These are phyloP conservation scores for Oreotrochilus melanogaster DNA, from an alignment of 2,113 vertebrate species.

Conservation along the genomic window DNA sequence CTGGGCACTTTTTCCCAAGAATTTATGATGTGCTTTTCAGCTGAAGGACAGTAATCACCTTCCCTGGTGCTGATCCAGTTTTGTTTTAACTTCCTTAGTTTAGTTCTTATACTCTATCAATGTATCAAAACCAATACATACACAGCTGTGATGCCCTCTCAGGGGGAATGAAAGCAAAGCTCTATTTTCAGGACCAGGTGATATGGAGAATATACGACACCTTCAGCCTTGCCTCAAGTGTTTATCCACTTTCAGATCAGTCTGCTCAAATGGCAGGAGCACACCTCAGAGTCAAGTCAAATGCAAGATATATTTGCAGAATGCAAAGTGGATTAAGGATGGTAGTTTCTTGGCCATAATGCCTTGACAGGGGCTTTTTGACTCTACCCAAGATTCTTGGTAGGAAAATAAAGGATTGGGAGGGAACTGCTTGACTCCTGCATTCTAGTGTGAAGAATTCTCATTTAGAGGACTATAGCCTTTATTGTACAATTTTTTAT, in stretches of 20 bases:
- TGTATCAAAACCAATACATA: neutral
- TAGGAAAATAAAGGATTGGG: neutral
- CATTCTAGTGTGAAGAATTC: neutral
- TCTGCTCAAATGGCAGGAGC: neutral
- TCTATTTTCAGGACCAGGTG: neutral
- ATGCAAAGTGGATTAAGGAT: neutral
- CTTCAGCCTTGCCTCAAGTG: neutral
- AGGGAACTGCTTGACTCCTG: neutral
- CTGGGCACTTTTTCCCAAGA: neutral
- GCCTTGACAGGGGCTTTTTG: neutral
- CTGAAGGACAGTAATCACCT: neutral
- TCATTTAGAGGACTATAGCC: neutral
- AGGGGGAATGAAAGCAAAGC: neutral
- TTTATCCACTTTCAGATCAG: accelerated
- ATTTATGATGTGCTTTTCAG: neutral
- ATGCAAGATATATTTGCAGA: neutral
- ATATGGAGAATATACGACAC: too few relatives aligned
- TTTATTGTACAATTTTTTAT: neutral
- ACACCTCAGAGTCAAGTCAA: neutral
- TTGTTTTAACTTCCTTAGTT: neutral
- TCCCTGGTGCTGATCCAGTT: neutral
- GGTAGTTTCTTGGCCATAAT: neutral
- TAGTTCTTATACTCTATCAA: neutral
- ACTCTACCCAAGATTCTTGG: neutral
- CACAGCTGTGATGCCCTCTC: neutral